phyloP scores from a whole-genome alignment of 1,140 invertebrate genomes.

The Drosophila ananassae region DNA sequence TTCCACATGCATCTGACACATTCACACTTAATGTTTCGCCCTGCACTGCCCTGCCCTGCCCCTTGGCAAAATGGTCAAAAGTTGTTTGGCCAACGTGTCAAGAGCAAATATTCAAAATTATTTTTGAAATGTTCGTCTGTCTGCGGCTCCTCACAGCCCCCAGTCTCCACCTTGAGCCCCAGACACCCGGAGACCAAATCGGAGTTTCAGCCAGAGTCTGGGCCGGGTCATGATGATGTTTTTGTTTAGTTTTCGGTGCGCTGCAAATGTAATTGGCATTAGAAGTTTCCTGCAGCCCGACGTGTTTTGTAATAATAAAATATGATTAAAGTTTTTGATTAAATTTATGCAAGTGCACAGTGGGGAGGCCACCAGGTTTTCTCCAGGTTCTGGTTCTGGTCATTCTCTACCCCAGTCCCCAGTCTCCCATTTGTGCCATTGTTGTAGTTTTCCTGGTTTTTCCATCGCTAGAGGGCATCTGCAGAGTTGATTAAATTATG shows the following conservation, averaged over 20 bases:
- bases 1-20: conserved; percentile 76
- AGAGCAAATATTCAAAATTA: conserved; percentile 82
- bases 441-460: background rate
- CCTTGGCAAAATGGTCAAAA: conserved; percentile 22
- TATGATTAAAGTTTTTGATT: conserved; percentile 83
- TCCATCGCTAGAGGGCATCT: conserved; percentile 27
- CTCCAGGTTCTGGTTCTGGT: conserved; percentile 29
- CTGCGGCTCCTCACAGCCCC: conserved; percentile 6
- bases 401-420: background rate
- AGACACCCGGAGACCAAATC: background rate
- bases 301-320: conserved; percentile 83
- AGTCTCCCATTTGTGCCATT: background rate
- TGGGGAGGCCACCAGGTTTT: conserved; percentile 29
- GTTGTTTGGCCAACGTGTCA: conserved; percentile 73
- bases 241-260: conserved; percentile 76
- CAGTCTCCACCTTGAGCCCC: conserved; percentile 13
- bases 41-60: background rate
- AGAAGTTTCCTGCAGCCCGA: conserved; percentile 64
- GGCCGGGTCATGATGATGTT: conserved; percentile 3
- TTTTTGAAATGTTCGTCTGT: conserved; percentile 77
- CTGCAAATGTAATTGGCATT: conserved; percentile 82
- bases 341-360: conserved; percentile 78
- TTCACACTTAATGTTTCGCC: conserved; percentile 72
- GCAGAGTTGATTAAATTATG: conserved; percentile 79
- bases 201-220: conserved; percentile 8